Base-by-base conservation (phyloP, 2,797 vertebrate genomes). In the Caiman crocodilus region DNA sequence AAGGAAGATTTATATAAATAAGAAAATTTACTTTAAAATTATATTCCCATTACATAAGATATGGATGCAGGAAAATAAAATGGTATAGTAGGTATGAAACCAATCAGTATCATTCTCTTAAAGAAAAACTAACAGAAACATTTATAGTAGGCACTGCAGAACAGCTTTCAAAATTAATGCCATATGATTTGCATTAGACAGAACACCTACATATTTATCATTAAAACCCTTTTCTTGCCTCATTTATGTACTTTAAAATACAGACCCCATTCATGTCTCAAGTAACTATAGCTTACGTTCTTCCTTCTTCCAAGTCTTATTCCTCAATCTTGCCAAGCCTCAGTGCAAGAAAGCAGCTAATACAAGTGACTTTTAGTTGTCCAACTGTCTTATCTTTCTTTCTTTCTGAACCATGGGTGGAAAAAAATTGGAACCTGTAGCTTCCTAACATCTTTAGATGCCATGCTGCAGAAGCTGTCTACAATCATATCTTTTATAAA, bases 1-100 rank as follows among this genome's bases (percentile, higher is more conserved):
- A 97, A 96, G 96, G 97, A 97, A 98, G 97, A 97, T 95, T 81
- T 94, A 97, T 97, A 97, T 98, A 98, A 97, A 95, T 85, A 86
- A 93, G 87, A 90, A 88, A 82, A 71, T 20, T 9, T 57, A 82
- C 79, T 95, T 96, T 76, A 91, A 50, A 79, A 84, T 65, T 92
- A 74, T 91, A 65, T 90, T 96, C 78, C 65, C 14, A 56, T 85
- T 35, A 63, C 17, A 77, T 76, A 94, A 95, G 90, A 89, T 84
- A 82, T 5, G 23, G 17, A 32, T 79, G 20, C 42, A 76, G 78
- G 74, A 60, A 90, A 88, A 82, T 18, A 42, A 86, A 90, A 85
- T 50, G 76, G 77, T 77, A 87, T 30, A 93, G 25, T 11, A 58
- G 32, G 87, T 91, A 64, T 84, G 86, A 85, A 91, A 90, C 3